Evolutionary conservation across 2,113 vertebrate species (phyloP).

Genomic region (Boulengeromyrus knoepffleri): DNA sequence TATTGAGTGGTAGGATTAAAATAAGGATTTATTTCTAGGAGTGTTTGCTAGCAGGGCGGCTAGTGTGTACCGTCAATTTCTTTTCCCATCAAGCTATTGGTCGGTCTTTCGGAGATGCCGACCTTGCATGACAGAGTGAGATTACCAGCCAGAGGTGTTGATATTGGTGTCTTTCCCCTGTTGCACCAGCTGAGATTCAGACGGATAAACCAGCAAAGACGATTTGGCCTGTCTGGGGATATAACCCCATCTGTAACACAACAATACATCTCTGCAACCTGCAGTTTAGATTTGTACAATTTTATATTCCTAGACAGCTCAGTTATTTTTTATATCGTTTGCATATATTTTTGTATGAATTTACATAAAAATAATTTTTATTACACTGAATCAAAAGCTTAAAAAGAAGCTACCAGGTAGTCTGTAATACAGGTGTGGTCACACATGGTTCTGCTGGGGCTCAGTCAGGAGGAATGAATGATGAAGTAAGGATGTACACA

Average conservation of each 20-base stretch:
- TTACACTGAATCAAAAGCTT: neutral
- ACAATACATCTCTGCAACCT: neutral
- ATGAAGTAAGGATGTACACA: neutral
- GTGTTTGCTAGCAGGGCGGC: neutral
- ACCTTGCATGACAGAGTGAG: neutral
- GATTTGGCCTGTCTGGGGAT: neutral
- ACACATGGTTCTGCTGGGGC: neutral
- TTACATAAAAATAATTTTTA: neutral
- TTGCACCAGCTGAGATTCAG: neutral
- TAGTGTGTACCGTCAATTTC: slow-evolving; percentile 13
- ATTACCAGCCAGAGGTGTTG: neutral
- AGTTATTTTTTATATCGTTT: neutral
- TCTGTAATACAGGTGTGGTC: neutral
- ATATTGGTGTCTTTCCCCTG: neutral
- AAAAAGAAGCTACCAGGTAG: neutral
- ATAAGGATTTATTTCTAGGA: slow-evolving; percentile 8
- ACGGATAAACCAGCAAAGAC: neutral
- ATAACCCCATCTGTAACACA: neutral
- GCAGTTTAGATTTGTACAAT: neutral
- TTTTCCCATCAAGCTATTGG: neutral
- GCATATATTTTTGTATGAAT: neutral
- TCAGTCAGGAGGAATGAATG: neutral
- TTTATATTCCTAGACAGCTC: neutral
- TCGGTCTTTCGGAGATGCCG: neutral
- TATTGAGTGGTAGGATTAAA: slow-evolving; percentile 19